Base-by-base conservation (phyloP, 2,888 invertebrate species). In the Oxycera nigricornis region DNA sequence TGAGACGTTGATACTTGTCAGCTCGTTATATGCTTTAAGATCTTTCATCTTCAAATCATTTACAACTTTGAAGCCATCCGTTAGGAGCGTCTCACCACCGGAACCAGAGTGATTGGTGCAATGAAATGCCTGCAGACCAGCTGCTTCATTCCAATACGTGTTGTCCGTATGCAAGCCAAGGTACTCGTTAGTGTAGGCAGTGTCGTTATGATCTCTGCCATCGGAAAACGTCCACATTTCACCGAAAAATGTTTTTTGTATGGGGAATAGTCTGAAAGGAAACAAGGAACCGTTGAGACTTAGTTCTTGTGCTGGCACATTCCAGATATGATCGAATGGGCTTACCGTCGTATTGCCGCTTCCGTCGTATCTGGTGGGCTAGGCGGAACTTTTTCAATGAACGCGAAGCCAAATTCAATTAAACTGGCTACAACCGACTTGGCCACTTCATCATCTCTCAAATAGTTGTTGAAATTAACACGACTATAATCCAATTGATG, bases 101-200 rank as follows among this genome's bases (percentile, higher is more conserved):
- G 81, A 83, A 9, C 88, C 87, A 1, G 78, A 76, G 67, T 88
- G 87, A 65, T 86, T 80, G 28, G 90, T 81, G 78, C 90, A 89
- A 80, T 91, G 91, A 72, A 91, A 88, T 2, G 89, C 87, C 83
- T 90, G 88, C 31, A 89, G 80, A 0, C 94, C 94, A 62, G 91
- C 89, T 0, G 93, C 89, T 82, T 92, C 91, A 70, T 88, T 89
- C 78, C 92, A 92, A 80, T 94, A 95, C 0, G 93, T 93, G 73
- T 90, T 92, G 81, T 94, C 94, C 2, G 90, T 93, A 80, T 95
- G 94, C 0, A 90, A 87, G 1, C 90, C 91, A 0, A 95, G 85
- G 17, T 88, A 88, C 2, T 89, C 84, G 46, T 88, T 90, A 0
- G 91, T 90, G 80, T 93, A 94, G 0, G 94, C 92, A 0, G 92